A percentile compares a stretch with the other conserved stretches of the same genome.
Evolutionary conservation across 2,888 invertebrate genomes (phyloP).

Genomic region (Thecophora atra): DNA sequence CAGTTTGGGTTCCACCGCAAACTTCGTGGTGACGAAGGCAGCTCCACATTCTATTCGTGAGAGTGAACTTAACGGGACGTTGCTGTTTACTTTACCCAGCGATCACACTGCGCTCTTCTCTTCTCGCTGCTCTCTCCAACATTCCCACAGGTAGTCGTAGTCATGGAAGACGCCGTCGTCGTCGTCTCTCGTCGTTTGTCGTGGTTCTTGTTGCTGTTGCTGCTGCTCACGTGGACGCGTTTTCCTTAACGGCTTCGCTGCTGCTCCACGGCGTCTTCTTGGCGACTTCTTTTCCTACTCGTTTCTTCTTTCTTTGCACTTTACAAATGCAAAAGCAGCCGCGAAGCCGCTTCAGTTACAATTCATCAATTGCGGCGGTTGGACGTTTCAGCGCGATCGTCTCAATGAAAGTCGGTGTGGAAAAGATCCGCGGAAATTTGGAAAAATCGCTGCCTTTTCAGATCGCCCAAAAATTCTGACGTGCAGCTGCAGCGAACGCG

Average conservation of each 20-base stretch:
- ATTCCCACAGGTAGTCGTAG: slow-evolving; percentile 59
- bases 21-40: slow-evolving; percentile 7
- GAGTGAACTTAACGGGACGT: slow-evolving; percentile 54
- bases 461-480: slow-evolving; percentile 8
- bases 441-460: slow-evolving; percentile 6
- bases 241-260: slow-evolving; percentile 48
- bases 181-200: slow-evolving; percentile 19
- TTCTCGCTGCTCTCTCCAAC: slow-evolving; percentile 41
- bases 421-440: slow-evolving; percentile 33
- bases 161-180: slow-evolving; percentile 1
- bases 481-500: background rate
- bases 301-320: slow-evolving; percentile 39
- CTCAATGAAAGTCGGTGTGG: slow-evolving; percentile 37
- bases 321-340: slow-evolving; percentile 24
- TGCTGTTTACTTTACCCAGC: background rate
- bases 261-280: slow-evolving; percentile 35
- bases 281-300: slow-evolving; percentile 52
- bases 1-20: slow-evolving; percentile 36
- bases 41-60: slow-evolving; percentile 45
- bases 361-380: slow-evolving; percentile 62
- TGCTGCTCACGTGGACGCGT: slow-evolving; percentile 39
- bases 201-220: slow-evolving; percentile 24
- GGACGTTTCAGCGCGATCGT: slow-evolving; percentile 50
- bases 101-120: slow-evolving; percentile 22
- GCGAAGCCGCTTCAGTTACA: slow-evolving; percentile 57